phyloP scores from a whole-genome alignment of 2,888 invertebrate genomes.

The Lasioglossum vierecki region DNA sequence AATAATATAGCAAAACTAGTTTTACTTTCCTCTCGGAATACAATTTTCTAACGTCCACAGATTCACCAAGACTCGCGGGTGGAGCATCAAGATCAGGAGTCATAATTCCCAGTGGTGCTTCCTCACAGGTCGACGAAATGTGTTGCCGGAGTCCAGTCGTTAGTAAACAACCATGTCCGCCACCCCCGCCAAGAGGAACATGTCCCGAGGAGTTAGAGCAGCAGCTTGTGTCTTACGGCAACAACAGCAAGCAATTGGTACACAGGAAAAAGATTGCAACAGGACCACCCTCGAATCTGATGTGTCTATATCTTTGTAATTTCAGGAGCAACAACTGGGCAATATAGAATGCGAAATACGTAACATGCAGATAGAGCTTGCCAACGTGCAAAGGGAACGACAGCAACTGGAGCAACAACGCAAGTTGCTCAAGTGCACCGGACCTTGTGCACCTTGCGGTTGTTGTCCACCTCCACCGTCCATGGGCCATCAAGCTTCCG shows the following conservation, averaged over 20 bases:
- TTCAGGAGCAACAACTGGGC: constrained; percentile 86
- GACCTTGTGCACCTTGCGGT: constrained; percentile 79
- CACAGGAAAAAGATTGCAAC: not conserved
- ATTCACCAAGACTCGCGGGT: constrained; percentile 72
- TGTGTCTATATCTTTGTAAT: not conserved
- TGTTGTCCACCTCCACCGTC: constrained; percentile 74
- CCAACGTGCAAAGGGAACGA: constrained; percentile 85
- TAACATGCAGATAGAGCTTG: constrained; percentile 85
- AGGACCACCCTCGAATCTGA: not conserved
- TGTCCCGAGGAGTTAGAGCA: constrained; percentile 84
- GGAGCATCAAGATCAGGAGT: constrained; percentile 74
- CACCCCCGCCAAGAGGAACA: constrained; percentile 67
- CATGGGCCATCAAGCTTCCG: constrained; percentile 40
- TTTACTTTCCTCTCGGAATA: not conserved
- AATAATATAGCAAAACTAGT: not conserved
- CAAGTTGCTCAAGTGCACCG: constrained; percentile 80
- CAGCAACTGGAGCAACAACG: constrained; percentile 85
- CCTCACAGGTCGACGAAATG: constrained; percentile 68
- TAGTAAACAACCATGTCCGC: constrained; percentile 57
- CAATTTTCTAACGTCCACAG: constrained; percentile 34
- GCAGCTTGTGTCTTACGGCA: constrained; percentile 83
- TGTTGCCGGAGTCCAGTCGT: constrained; percentile 70
- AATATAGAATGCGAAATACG: constrained; percentile 87
- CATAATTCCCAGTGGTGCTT: constrained; percentile 45
- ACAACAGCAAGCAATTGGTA: constrained; percentile 84